Base-by-base conservation (phyloP, 2,888 invertebrate genomes). In the Mythimna loreyi region DNA sequence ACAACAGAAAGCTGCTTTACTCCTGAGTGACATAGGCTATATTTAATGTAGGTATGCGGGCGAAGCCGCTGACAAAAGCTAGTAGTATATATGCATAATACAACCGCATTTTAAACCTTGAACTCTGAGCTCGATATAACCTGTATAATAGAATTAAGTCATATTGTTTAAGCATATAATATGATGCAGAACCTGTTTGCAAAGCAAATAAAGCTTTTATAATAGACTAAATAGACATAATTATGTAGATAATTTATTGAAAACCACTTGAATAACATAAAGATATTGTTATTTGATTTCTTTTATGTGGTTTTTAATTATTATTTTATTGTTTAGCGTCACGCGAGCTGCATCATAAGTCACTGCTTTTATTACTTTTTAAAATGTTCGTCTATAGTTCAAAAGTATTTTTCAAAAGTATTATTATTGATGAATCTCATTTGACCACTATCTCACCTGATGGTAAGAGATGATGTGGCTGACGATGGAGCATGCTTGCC, bases 251-350 rank as follows among this genome's bases (percentile, higher is more conserved):
- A 30, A 19, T 56, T 23, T 13, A 52, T 45, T 56, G 47, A 28
- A 21, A 45, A 59, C 60, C 45, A 47, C 21, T 45, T 28, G 52
- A 11, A 19, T 40, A 43, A 21, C 25, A 43, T 9, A 40, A 30
- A n/a, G n/a, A 0, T 0, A 67, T 58, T 66, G 45, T 68, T 47
- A 56, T 61, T 52, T 57, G 21, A 8, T 16, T 61, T 52, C 30
- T 61, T 69, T 40, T 21, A 60, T 40, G 33, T n/a, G 1, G 16
- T 11, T 16, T 53, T 25, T 47, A n/a, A 55, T 47, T 19, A 67
- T 40, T 25, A 7, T 25, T 52, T 57, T 47, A 69, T 76, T 73
- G 76, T 76, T 59, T 23, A 56, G 13, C 25, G 28, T 52, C 33
- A 52, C 8, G 25, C 21, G 47, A 59, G 25, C 25, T 49, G n/a